Evolutionary conservation across 2,888 invertebrate species (phyloP), one percentile per base, ranked within the genome.

Genomic region (Emesis furor): DNA sequence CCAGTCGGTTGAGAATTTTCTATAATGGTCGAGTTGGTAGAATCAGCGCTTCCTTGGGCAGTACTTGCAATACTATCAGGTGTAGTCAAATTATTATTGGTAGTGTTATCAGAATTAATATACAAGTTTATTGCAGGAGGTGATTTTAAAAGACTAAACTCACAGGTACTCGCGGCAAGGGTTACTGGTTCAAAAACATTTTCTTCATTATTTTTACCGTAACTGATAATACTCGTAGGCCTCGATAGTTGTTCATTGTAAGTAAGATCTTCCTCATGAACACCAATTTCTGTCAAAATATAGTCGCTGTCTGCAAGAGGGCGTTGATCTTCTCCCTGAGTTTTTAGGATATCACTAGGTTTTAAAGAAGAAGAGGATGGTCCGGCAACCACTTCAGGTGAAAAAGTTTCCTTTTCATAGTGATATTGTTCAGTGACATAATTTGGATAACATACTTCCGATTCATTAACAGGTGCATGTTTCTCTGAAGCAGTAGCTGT

Each of bases 381-480:
- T 7, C 59, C 59, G 59, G 17, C 59, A 59, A 59, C 59, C 24
- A 59, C 59, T 59, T 59, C 59, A 24, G 24, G 59, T 59, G 17
- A 59, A 59, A 59, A 59, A 4, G 59, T 59, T 59, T 59, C 24
- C 7, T 59, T 59, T 17, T 59, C 59, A 59, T 59, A 59, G 24
- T 59, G 24, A 59, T 59, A 24, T 59, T 59, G 59, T 59, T 59
- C 59, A 59, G n/a, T 59, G 59, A 59, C 59, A 62, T 24, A 24
- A 30, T 17, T 46, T 51, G 65, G 32, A 12, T 67, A 8, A 10
- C 32, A 32, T 32, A n/a, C 51, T 7, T 68, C 73, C 10, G 75
- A 30, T 12, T 68, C 65, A 78, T 72, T 65, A 12, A 73, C 42
- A 32, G 67, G 69, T 14, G 17, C 35, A 24, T 32, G 30, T 88